Evolutionary conservation across 2,888 invertebrate species (phyloP), one percentile per base, ranked within the genome.

Genomic region (Parascotia fuliginaria): DNA sequence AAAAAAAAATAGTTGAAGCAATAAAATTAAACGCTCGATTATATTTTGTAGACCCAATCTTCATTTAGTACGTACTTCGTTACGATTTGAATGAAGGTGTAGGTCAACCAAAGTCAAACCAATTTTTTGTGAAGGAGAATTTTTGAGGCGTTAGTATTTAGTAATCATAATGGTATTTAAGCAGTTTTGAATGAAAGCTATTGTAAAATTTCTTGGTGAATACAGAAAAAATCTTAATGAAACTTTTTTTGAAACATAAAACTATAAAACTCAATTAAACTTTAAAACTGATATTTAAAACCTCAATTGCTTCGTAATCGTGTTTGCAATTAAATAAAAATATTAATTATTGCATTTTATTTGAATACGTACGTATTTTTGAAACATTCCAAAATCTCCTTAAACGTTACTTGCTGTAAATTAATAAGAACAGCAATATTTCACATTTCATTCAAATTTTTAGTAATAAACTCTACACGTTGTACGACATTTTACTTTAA

Each of bases 21-120:
- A 5, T 13, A 41, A 64, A 55, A 60, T 67, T 55, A 65, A 48
- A 64, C 11, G 46, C 49, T 50, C 52, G 55, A 65, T 65, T 51
- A 49, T 33, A 60, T 52, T 54, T 50, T 48, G 37, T 48, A 41
- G 31, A 36, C 38, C 33, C 39, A 59, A 63, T 66, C 27, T 63
- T 42, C 50, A 63, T 63, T 63, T 54, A 63, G 51, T 58, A 53
- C 64, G 44, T 46, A 33, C 40, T 55, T 50, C 31, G 37, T 36
- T 15, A 28, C 12, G 34, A 47, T 43, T 43, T 28, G 42, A 16
- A 51, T 40, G 34, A 45, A 36, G 29, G 37, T 45, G 38, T 28
- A 44, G 37, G 37, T 44, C 31, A 31, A 22, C 11, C 27, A 9
- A 12, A 16, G 32, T 3, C 14, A 45, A 27, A 22, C 9, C 32